phyloP scores from a whole-genome alignment of 2,113 vertebrate genomes.

The Paracanthobrama guichenoti region DNA sequence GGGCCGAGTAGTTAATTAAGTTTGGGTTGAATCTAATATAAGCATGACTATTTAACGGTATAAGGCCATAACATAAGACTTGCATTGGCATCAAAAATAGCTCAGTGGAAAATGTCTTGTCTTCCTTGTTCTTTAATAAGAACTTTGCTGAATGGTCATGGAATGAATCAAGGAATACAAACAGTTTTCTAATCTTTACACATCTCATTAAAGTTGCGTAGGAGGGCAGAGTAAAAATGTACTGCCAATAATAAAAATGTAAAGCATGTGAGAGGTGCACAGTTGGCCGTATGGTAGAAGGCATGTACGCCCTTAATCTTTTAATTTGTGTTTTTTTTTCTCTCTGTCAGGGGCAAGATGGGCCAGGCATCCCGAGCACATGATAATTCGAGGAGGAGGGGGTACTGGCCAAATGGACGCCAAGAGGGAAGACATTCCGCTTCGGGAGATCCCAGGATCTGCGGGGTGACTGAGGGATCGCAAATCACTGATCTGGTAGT shows the following conservation, averaged over 20 bases:
- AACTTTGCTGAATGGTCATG: neutral
- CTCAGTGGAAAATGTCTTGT: neutral
- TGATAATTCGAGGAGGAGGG: constrained; percentile 9
- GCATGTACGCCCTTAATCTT: neutral
- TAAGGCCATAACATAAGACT: neutral
- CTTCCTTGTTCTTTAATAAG: neutral
- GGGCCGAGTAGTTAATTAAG: constrained; percentile 39
- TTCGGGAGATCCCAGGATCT: constrained; percentile 24
- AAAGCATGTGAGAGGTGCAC: constrained; percentile 19
- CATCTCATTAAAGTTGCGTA: neutral
- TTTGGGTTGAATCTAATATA: constrained; percentile 42
- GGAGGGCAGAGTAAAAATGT: constrained; percentile 2
- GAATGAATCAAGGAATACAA: constrained; percentile 7
- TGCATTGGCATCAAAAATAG: constrained; percentile 16
- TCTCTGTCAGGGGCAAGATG: neutral
- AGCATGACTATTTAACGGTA: constrained; percentile 25
- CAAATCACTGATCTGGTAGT: neutral
- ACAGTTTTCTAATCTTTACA: constrained; percentile 4
- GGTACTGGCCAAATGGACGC: neutral
- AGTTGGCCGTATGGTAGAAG: neutral
- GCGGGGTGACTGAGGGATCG: constrained; percentile 9
- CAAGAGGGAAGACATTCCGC: neutral
- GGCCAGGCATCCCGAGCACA: constrained; percentile 32
- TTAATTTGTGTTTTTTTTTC: neutral
- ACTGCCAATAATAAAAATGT: constrained; percentile 10